Evolutionary conservation across 2,113 vertebrate genomes (phyloP).

Genomic region (Pao palembangensis): DNA sequence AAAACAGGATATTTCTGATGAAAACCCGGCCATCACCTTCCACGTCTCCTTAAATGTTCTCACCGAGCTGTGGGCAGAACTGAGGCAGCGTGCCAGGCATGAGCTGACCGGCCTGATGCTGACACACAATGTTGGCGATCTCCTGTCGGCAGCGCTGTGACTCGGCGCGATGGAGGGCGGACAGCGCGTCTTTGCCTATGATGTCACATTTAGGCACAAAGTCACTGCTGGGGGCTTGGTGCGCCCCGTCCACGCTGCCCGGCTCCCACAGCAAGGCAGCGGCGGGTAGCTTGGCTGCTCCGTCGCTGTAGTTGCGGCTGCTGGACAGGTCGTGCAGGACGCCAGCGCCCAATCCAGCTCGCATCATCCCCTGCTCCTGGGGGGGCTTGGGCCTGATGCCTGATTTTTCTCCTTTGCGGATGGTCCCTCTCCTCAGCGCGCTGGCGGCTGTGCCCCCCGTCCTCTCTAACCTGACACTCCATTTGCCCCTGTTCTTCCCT

Average conservation of each 20-base stretch:
- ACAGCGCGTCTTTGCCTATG: slow-evolving; percentile 89
- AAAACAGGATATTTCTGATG: not conserved
- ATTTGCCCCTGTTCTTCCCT: slow-evolving; percentile 74
- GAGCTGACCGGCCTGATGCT: slow-evolving; percentile 87
- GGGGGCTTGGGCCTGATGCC: slow-evolving; percentile 59
- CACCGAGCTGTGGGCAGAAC: slow-evolving; percentile 87
- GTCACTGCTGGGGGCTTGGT: slow-evolving; percentile 81
- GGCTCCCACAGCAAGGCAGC: slow-evolving; percentile 84
- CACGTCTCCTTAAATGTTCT: not conserved
- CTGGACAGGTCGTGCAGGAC: slow-evolving; percentile 77
- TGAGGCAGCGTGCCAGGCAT: slow-evolving; percentile 88
- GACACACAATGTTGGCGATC: slow-evolving; percentile 91
- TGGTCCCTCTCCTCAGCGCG: slow-evolving; percentile 67
- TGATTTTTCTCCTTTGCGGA: slow-evolving; percentile 63
- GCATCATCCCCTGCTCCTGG: slow-evolving; percentile 40
- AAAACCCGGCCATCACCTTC: not conserved
- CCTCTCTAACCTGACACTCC: slow-evolving; percentile 73
- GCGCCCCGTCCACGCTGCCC: slow-evolving; percentile 90
- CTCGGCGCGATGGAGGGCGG: slow-evolving; percentile 86
- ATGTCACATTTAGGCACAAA: slow-evolving; percentile 94
- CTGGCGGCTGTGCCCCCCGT: slow-evolving; percentile 58
- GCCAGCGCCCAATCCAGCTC: slow-evolving; percentile 37
- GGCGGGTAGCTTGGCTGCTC: slow-evolving; percentile 62
- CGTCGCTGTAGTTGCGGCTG: slow-evolving; percentile 83
- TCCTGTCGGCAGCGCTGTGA: slow-evolving; percentile 91